Conservation (phyloP, 2,113 vertebrate genomes). For the Acinonyx jubatus region DNA sequence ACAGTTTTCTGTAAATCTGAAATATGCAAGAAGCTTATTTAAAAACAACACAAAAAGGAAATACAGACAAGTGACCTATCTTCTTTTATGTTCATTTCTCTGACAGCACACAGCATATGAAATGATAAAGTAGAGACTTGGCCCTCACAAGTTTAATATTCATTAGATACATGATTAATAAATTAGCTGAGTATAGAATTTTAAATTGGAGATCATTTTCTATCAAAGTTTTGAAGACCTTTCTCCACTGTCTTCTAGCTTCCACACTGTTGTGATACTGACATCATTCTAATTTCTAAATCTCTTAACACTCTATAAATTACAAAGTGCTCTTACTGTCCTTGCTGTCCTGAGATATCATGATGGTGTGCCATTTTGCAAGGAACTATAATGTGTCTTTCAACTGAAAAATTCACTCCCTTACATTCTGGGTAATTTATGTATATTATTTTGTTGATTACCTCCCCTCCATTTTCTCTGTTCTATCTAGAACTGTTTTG, state of each 20-base stretch:
- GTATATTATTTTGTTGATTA: background rate
- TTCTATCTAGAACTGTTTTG: background rate
- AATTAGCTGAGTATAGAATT: background rate
- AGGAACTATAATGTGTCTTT: background rate
- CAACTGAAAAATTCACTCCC: background rate
- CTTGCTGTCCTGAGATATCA: background rate
- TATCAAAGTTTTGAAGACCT: background rate
- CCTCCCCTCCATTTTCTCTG: background rate
- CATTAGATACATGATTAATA: background rate
- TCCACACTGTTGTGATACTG: background rate
- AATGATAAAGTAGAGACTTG: background rate
- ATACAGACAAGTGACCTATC: background rate
- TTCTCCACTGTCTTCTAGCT: background rate
- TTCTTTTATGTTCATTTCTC: background rate
- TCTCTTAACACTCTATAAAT: background rate
- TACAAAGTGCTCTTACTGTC: background rate
- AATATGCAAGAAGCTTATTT: conserved; percentile 4
- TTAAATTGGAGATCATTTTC: conserved; percentile 2
- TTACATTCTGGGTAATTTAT: background rate
- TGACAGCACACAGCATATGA: background rate
- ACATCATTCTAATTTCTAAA: background rate
- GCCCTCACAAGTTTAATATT: background rate
- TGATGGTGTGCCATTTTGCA: background rate
- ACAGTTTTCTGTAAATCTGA: background rate
- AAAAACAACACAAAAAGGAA: background rate